Evolutionary conservation across 2,797 vertebrate genomes (phyloP), one percentile per base, ranked within the genome.

Genomic region (Trachurus trachurus): DNA sequence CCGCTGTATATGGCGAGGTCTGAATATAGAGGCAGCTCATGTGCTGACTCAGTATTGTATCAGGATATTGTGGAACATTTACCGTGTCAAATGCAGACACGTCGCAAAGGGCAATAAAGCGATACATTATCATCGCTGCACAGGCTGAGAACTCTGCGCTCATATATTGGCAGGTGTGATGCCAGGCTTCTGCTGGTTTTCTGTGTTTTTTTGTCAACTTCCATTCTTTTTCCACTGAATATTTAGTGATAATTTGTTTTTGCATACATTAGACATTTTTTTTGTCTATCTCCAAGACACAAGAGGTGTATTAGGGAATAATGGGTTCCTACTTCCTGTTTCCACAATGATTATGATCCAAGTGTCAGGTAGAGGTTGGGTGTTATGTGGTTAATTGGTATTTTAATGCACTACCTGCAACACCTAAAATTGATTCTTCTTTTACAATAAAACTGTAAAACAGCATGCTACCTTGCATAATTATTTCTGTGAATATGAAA

Each of bases 351-450:
- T 90, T 88, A 88, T 26, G 85, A 82, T 69, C 34, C 81, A 73
- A 68, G 89, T 91, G 92, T 93, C 85, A 86, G 77, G 75, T 54
- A 84, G 56, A 82, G 63, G 76, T 85, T 71, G 85, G 88, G 91
- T 94, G 94, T 92, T 89, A 94, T 87, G 88, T 70, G 84, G 73
- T 90, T 93, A 94, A 95, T 95, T 94, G 89, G 90, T 85, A 71
- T 88, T 92, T 93, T 91, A 93, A 94, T 91, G 90, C 86, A 91
- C 66, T 79, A 86, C 54, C 76, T 83, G 79, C 40, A 26, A 93
- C 94, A 95, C 94, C 92, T 92, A 83, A 79, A 92, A 94, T 90
- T 81, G 87, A 92, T 93, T 91, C 84, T 78, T 90, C 71, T 7
- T 90, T 89, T 90, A 76, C 82, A 91, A 89, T 88, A 92, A 93